Base-by-base conservation (phyloP, 2,888 invertebrate genomes). In the Acholoe squamosa region DNA sequence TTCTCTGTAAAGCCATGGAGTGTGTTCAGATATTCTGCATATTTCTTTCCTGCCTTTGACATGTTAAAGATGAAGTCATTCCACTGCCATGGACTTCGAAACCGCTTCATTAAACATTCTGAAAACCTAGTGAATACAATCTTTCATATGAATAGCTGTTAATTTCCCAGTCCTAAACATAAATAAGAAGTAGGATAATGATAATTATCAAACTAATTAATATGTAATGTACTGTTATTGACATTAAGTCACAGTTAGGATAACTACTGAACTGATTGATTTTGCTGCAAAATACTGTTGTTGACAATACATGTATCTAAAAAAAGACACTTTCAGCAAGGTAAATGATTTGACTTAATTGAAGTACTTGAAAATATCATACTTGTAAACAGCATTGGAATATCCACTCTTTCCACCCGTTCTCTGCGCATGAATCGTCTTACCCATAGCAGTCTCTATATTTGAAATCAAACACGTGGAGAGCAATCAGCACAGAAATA, bases 381-480 rank as follows among this genome's bases (percentile, higher is more conserved):
- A 97, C 97, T 96, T 96, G 95, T 97, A 97, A 54, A 98, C 97
- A n/a, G 97, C 97, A 93, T 96, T 96, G 0, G 98, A 97, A 94
- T 98, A 98, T 92, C 97, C 97, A 0, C 97, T 97, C 92, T 97
- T 96, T 12, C 96, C 96, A 94, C 97, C 96, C 7, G 96, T 54
- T 19, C 12, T 96, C 95, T 98, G 98, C 0, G 98, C 98, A 94
- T 97, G 96, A 0, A 98, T 96, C 51, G 97, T 96, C 16, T 97
- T 97, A 0, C 98, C 98, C 98, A 98, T 98, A 19, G 98, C 97
- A 7, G 98, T 97, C 96, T 98, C 98, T 98, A 96, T 43, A 89
- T 28, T 19, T n/a, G 12, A n/a, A 34, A 33, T n/a, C n/a, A n/a
- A n/a, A n/a, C n/a, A n/a, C n/a, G 67, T 19, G 16, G 14, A 67